A percentile compares a stretch with the other conserved stretches of the same genome.
Evolutionary conservation across 92 coral and sea anemone species (phyloP).

Genomic region (Epizoanthus ramosus): DNA sequence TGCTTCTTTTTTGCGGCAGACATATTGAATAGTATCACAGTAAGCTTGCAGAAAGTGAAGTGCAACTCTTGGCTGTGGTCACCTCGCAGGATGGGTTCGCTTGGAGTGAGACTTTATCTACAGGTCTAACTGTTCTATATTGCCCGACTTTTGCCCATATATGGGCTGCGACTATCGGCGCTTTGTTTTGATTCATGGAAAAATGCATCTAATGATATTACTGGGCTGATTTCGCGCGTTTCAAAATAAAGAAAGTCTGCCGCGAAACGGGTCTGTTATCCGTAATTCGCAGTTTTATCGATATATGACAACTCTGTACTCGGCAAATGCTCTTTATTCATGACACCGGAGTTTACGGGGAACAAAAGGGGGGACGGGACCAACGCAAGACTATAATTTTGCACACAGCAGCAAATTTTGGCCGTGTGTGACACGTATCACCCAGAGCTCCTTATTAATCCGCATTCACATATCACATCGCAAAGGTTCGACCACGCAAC

Average conservation of each 20-base stretch:
- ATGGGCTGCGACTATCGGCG: slow-evolving; percentile 13
- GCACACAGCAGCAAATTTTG: slow-evolving; percentile 34
- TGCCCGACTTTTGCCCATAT: slow-evolving; percentile 15
- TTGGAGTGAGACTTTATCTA: slow-evolving; percentile 25
- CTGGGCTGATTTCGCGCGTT: slow-evolving; percentile 29
- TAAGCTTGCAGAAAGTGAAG: slow-evolving; percentile 2
- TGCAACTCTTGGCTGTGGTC: slow-evolving; percentile 13
- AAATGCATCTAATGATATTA: slow-evolving; percentile 39
- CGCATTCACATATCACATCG: slow-evolving; percentile 18
- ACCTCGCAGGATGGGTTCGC: slow-evolving; percentile 21
- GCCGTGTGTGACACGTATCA: slow-evolving; percentile 8
- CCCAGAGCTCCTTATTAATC: slow-evolving; percentile 30
- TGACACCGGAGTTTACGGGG: not conserved
- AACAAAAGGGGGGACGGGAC: not conserved
- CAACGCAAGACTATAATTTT: slow-evolving; percentile 12
- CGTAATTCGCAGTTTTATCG: not conserved
- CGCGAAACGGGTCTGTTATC: slow-evolving; percentile 40
- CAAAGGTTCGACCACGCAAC: slow-evolving; percentile 4
- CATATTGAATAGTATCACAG: slow-evolving; percentile 13
- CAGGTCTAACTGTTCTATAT: slow-evolving; percentile 20
- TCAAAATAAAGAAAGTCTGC: slow-evolving; percentile 29
- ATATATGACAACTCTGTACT: slow-evolving; percentile 6
- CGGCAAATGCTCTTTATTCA: slow-evolving; percentile 11
- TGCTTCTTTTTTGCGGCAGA: slow-evolving; percentile 70
- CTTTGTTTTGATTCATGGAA: slow-evolving; percentile 32